phyloP scores from a whole-genome alignment of 2,888 invertebrate genomes.

The Leucoma salicis region DNA sequence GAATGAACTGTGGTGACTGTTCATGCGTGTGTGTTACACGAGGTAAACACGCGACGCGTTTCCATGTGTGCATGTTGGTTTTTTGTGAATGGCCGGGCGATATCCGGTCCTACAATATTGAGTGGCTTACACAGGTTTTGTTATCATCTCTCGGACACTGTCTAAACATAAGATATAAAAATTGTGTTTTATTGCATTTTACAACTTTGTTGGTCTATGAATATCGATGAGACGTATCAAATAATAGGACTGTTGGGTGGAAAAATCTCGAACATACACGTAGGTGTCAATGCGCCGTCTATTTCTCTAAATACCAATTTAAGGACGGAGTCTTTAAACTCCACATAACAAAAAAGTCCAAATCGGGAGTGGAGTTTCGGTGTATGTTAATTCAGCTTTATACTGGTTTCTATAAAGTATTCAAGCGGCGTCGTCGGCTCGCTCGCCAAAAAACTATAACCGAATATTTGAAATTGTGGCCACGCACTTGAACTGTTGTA shows the following conservation, averaged over 20 bases:
- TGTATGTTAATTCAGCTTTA: constrained; percentile 69
- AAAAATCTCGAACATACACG: constrained; percentile 52
- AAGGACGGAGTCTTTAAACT: constrained; percentile 60
- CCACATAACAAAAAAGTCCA: constrained; percentile 63
- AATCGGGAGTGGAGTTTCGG: constrained; percentile 55
- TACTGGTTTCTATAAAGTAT: constrained; percentile 60
- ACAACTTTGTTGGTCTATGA: constrained; percentile 66
- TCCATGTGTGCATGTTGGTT: constrained; percentile 56
- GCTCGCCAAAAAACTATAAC: constrained; percentile 62
- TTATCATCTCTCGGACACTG: constrained; percentile 78
- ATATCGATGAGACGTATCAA: constrained; percentile 68
- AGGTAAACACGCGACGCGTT: constrained; percentile 38
- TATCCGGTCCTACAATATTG: constrained; percentile 76
- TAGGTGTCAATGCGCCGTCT: constrained; percentile 71
- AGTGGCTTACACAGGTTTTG: constrained; percentile 74
- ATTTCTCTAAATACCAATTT: constrained; percentile 58
- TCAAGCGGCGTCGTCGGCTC: constrained; percentile 50
- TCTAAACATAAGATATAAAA: constrained; percentile 80
- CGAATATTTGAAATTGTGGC: constrained; percentile 66
- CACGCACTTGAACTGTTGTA: constrained; percentile 63
- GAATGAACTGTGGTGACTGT: constrained; percentile 69
- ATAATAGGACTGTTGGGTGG: constrained; percentile 59
- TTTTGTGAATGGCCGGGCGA: constrained; percentile 79
- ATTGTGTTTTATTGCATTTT: constrained; percentile 78
- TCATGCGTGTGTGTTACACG: constrained; percentile 47